Percentiles rank a stretch among this genome's conserved stretches.
phyloP scores from a whole-genome alignment of 2,113 vertebrate genomes.

The Pagrus major region DNA sequence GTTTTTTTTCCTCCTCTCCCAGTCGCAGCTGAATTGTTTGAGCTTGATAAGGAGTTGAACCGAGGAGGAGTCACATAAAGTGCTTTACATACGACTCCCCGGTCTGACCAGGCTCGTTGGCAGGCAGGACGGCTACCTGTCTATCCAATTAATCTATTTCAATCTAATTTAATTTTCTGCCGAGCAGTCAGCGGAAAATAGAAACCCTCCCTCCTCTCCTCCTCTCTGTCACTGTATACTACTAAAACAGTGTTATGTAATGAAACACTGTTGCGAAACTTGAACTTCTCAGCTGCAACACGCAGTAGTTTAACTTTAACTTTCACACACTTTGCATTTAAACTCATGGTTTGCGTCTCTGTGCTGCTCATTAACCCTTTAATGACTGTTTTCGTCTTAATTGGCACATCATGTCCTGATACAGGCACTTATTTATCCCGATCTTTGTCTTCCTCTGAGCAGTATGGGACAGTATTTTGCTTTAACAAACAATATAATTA shows the following conservation, averaged over 20 bases:
- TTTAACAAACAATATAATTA: background rate
- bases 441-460: background rate
- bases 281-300: constrained; percentile 53
- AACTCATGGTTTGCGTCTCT: no score
- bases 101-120: background rate
- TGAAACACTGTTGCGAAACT: constrained; percentile 78
- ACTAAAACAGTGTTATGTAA: constrained; percentile 80
- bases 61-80: constrained; percentile 40
- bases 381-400: background rate
- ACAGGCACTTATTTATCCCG: background rate
- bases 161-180: constrained; percentile 46
- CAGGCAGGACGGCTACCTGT: constrained; percentile 29
- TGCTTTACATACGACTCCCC: constrained; percentile 17
- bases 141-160: constrained; percentile 49
- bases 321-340: no score
- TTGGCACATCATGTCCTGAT: constrained; percentile 10
- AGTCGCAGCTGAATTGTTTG: constrained; percentile 66
- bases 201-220: background rate
- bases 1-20: background rate
- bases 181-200: constrained; percentile 38
- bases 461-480: background rate
- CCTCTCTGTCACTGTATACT: constrained; percentile 46
- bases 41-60: constrained; percentile 45
- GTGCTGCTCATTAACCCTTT: background rate
- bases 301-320: constrained; percentile 40